Percentiles rank a stretch among this genome's conserved stretches.
phyloP scores from a whole-genome alignment of 2,113 vertebrate species.

The Protobothrops mucrosquamatus region DNA sequence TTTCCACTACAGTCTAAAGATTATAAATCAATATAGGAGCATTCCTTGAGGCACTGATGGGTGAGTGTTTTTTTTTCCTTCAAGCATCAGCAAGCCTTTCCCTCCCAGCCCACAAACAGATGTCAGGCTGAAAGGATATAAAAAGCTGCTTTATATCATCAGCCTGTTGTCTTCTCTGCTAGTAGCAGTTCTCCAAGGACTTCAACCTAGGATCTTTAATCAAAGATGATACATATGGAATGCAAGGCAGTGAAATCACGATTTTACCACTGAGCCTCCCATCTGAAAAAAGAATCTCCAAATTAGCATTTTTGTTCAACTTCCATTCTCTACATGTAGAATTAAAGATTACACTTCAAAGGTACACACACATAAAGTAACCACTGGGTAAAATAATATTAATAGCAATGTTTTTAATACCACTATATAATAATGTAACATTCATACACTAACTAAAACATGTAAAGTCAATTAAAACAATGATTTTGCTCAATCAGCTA shows the following conservation, averaged over 20 bases:
- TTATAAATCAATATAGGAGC: not conserved
- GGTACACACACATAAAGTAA: not conserved
- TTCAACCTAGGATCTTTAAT: not conserved
- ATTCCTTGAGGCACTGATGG: not conserved
- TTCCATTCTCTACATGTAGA: not conserved
- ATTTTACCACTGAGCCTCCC: not conserved
- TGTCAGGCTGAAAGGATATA: not conserved
- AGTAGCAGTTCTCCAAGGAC: not conserved
- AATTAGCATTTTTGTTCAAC: not conserved
- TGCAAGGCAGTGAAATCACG: not conserved
- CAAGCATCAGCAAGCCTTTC: not conserved
- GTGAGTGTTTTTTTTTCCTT: not conserved
- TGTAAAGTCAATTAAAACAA: constrained; percentile 49
- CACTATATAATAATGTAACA: constrained; percentile 9
- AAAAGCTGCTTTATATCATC: not conserved
- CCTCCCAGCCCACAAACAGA: not conserved
- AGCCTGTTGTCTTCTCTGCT: not conserved
- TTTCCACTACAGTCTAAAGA: not conserved
- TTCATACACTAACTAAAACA: constrained; percentile 44
- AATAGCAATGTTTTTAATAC: not conserved
- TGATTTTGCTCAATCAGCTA: constrained; percentile 9
- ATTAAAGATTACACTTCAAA: not conserved
- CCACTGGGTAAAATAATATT: not conserved
- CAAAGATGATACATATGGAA: not conserved
- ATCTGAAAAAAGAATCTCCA: not conserved